Evolutionary conservation across 2,888 invertebrate genomes (phyloP).

Genomic region (Tetranychus truncatus): DNA sequence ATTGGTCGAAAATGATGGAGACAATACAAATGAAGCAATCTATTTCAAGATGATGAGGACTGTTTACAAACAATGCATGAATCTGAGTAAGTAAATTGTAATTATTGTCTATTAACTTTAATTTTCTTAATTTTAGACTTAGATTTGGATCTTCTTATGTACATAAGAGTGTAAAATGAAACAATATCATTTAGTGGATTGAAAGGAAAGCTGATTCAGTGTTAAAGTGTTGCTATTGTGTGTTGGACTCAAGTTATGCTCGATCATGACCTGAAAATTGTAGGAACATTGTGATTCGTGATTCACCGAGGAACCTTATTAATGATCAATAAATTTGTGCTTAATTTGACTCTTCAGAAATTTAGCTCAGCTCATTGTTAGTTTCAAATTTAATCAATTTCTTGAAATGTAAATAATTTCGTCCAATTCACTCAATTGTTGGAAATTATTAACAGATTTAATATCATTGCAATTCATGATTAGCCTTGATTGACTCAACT

Average conservation of each 20-base stretch:
- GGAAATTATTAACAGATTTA: background rate
- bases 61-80: constrained; percentile 64
- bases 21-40: constrained; percentile 11
- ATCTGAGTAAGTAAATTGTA: constrained; percentile 47
- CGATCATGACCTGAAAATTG: too few species aligned
- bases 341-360: background rate
- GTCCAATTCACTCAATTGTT: background rate
- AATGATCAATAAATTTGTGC: constrained; percentile 8
- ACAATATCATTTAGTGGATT: too few species aligned
- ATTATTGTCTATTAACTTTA: background rate
- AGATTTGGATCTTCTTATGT: too few species aligned
- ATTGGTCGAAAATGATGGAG: constrained; percentile 4
- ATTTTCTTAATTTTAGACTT: too few species aligned
- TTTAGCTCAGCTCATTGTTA: constrained; percentile 6
- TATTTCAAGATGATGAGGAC: constrained; percentile 13
- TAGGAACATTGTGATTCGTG: too few species aligned
- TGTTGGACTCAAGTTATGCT: too few species aligned
- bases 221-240: too few species aligned
- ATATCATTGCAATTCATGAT: background rate
- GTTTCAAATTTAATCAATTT: background rate
- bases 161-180: too few species aligned
- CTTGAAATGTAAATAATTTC: too few species aligned
- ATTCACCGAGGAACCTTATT: too few species aligned
- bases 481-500: background rate
- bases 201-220: too few species aligned